Base-by-base conservation (phyloP, 2,888 invertebrate species). In the Deilephila elpenor region DNA sequence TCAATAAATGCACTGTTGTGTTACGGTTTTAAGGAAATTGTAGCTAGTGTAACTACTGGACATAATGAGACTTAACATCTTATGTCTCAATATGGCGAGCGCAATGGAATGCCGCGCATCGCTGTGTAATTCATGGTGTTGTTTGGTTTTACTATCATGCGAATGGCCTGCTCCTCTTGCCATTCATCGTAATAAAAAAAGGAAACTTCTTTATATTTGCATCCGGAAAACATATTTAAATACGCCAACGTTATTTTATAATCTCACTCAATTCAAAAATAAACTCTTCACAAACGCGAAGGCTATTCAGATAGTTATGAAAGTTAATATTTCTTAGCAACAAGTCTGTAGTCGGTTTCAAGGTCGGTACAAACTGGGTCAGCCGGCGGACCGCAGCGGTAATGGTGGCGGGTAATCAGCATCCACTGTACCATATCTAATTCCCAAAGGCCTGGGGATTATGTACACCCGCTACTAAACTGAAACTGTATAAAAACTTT, bases 341-440 rank as follows among this genome's bases (percentile, higher is more conserved):
- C 53, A 73, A 73, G 71, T 71, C 62, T 56, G 53, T 20, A 51
- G 44, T 19, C 17, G 25, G 51, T 51, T 64, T 60, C 71, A 75
- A 78, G 75, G 77, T 75, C 59, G 61, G 53, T 53, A 77, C 75
- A 77, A 82, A 81, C 72, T 80, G 74, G 82, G 83, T 81, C 83
- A 75, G 70, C 70, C 60, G 74, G 73, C 53, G 64, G 62, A 75
- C 74, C 73, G 71, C 70, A 70, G 72, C 71, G 61, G 59, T 70
- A 74, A 72, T 75, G 72, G 78, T 73, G 60, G 53, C 56, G 73
- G 74, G 78, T 80, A 82, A 78, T 78, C 79, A 82, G 76, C 76
- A 61, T 72, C 72, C 72, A 70, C 77, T 78, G 75, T 80, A 75
- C 73, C 74, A 76, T 81, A 79, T 77, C 75, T 78, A 59, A 73